Percentiles rank a stretch among this genome's conserved stretches.
These are phyloP conservation scores for Drosophila miranda DNA, from an alignment of 1,140 invertebrate species.

Conservation along the genomic window DNA sequence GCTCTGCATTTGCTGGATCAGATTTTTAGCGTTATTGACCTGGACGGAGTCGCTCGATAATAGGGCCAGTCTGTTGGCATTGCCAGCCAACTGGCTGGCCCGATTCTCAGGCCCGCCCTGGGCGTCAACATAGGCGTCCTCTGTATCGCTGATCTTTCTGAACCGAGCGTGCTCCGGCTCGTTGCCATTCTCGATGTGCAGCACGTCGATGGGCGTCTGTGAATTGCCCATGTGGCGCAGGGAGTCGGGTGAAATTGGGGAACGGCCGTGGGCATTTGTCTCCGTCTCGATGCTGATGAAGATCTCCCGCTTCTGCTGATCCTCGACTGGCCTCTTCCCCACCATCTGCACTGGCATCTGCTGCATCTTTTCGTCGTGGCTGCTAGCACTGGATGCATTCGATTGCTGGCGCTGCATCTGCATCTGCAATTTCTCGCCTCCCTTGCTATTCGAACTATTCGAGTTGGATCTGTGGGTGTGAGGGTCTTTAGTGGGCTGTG, in stretches of 20 bases:
- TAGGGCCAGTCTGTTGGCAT: slow-evolving; percentile 22
- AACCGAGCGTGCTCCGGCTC: slow-evolving; percentile 72
- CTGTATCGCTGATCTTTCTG: slow-evolving; percentile 74
- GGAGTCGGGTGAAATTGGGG: slow-evolving; percentile 69
- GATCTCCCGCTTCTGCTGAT: slow-evolving; percentile 74
- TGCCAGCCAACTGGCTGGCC: slow-evolving; percentile 32
- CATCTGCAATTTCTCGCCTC: slow-evolving; percentile 46
- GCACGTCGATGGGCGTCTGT: slow-evolving; percentile 65
- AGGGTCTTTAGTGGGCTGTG: slow-evolving; percentile 42
- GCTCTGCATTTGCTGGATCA: slow-evolving; percentile 70
- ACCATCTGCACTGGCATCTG: slow-evolving; percentile 11
- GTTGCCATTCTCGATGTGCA: slow-evolving; percentile 71
- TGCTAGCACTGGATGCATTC: slow-evolving; percentile 24
- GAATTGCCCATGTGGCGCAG: slow-evolving; percentile 75
- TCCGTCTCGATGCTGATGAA: slow-evolving; percentile 81
- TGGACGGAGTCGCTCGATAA: slow-evolving; percentile 52
- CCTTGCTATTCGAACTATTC: slow-evolving; percentile 22
- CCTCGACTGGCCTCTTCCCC: slow-evolving; percentile 8
- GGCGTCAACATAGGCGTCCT: slow-evolving; percentile 43
- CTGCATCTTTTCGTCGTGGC: slow-evolving; percentile 18
- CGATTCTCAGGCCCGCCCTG: slow-evolving; percentile 39
- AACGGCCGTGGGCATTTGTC: slow-evolving; percentile 70
- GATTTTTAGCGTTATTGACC: slow-evolving; percentile 77
- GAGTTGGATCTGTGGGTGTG: slow-evolving; percentile 63
- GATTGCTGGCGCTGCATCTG: slow-evolving; percentile 40